Conservation (phyloP, 2,797 vertebrate species). For the Acrocephalus scirpaceus region DNA sequence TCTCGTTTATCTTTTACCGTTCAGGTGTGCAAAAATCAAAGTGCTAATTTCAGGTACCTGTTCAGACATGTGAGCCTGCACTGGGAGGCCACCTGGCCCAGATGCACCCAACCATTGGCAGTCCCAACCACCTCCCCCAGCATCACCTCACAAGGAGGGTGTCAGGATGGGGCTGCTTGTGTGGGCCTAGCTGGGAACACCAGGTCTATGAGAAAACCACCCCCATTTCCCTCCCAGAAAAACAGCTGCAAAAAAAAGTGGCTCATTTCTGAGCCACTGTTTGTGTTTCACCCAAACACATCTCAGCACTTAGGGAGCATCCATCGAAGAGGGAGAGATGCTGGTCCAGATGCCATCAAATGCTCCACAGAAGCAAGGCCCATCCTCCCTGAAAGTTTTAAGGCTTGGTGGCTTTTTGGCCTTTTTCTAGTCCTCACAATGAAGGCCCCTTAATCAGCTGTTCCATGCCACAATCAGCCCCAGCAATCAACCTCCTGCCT, state of each 20-base stretch:
- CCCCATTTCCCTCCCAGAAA: neutral
- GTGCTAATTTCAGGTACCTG: neutral
- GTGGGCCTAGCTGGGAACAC: neutral
- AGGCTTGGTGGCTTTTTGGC: neutral
- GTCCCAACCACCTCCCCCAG: neutral
- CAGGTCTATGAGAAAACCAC: neutral
- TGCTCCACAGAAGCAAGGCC: accelerated
- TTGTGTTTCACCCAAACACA: neutral
- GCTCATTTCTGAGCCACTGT: neutral
- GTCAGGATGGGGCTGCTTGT: neutral
- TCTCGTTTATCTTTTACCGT: neutral
- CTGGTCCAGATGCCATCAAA: neutral
- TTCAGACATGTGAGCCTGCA: neutral
- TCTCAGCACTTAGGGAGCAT: neutral
- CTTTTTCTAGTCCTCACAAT: neutral
- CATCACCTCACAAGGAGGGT: neutral
- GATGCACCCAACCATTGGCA: neutral
- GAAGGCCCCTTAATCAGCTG: constrained; percentile 20
- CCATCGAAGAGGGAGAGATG: neutral
- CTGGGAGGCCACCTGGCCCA: neutral
- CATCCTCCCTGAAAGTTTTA: neutral
- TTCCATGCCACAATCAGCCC: neutral
- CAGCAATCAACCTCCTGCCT: constrained; percentile 60
- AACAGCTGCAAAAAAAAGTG: neutral
- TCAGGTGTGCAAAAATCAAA: constrained; percentile 39